phyloP scores from a whole-genome alignment of 2,888 invertebrate genomes.

The Notodonta dromedarius region DNA sequence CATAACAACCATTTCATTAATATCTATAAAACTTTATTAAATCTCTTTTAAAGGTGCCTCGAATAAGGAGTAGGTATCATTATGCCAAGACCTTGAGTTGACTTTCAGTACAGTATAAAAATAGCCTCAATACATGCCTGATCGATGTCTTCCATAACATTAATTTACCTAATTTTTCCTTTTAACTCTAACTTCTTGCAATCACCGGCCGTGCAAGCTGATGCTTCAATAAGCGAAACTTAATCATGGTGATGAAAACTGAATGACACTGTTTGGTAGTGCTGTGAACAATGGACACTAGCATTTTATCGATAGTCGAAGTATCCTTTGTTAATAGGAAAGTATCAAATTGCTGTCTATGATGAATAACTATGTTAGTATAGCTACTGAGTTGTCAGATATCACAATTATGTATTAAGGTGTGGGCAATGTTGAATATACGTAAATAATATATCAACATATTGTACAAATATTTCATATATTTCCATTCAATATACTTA shows the following conservation, averaged over 20 bases:
- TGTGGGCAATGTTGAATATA: no score
- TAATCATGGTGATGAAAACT: constrained; percentile 59
- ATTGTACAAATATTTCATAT: background rate
- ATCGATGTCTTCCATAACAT: constrained; percentile 15
- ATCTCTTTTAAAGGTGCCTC: no score
- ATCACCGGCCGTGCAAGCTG: constrained; percentile 49
- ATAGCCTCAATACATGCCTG: constrained; percentile 14
- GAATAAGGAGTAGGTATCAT: background rate
- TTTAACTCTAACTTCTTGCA: constrained; percentile 40
- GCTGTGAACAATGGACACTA: constrained; percentile 35
- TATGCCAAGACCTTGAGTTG: background rate
- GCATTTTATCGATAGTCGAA: constrained; percentile 41
- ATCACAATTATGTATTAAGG: no score
- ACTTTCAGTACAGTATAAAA: constrained; percentile 9
- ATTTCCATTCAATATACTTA: no score
- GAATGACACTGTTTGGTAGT: constrained; percentile 60
- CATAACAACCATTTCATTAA: no score
- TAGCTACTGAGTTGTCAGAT: no score
- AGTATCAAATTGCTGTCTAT: background rate
- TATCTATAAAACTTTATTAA: no score
- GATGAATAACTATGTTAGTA: no score
- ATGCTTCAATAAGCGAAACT: constrained; percentile 59
- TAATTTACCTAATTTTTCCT: constrained; percentile 28
- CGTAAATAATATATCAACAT: background rate
- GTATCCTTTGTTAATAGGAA: background rate